phyloP scores from a whole-genome alignment of 92 coral and sea anemone genomes.

The Palythoa grandis region DNA sequence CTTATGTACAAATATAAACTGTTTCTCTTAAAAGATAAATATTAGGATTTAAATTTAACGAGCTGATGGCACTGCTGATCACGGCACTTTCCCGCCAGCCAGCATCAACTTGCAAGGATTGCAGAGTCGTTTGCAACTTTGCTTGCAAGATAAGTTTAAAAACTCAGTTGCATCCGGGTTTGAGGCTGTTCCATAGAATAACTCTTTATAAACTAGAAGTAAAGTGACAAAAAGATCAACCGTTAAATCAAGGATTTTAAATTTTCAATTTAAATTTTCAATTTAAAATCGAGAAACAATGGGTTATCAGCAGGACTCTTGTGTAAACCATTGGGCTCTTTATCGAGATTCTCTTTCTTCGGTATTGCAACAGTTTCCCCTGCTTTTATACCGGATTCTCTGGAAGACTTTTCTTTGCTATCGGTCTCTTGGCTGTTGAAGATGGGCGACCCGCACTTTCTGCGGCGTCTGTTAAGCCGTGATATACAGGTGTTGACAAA shows the following conservation, averaged over 20 bases:
- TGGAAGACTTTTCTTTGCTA: neutral
- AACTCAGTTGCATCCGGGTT: too few relatives aligned
- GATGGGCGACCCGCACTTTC: neutral
- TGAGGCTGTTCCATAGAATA: too few relatives aligned
- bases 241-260: neutral
- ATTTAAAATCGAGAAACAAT: neutral
- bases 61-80: too few relatives aligned
- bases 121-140: too few relatives aligned
- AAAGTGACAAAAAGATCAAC: too few relatives aligned
- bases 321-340: neutral
- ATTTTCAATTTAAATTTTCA: neutral
- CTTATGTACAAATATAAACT: too few relatives aligned
- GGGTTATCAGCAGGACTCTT: neutral
- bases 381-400: neutral
- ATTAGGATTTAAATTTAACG: too few relatives aligned
- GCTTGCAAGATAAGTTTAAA: too few relatives aligned
- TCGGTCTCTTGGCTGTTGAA: conserved; percentile 12
- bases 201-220: too few relatives aligned
- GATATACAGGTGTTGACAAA: neutral
- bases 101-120: too few relatives aligned
- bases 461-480: neutral
- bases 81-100: too few relatives aligned
- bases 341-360: neutral
- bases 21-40: too few relatives aligned
- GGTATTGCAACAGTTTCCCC: neutral